These are phyloP conservation scores for Gymnarchus niloticus DNA, from an alignment of 2,113 vertebrate genomes.

Conservation along the genomic window DNA sequence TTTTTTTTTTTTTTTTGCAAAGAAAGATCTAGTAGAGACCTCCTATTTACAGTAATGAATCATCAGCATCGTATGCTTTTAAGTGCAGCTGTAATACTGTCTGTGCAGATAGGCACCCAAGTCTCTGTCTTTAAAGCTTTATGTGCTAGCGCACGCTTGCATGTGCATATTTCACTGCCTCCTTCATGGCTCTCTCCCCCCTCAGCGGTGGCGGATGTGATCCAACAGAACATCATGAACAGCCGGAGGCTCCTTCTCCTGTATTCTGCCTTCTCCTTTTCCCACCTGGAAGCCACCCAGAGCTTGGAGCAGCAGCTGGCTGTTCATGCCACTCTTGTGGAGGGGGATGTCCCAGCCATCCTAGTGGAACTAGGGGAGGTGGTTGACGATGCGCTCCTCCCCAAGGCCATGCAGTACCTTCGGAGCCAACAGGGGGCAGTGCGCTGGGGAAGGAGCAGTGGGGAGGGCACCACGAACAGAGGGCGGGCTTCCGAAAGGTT, in stretches of 20 bases:
- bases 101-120: not conserved
- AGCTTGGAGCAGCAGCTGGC: conserved; percentile 64
- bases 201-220: conserved; percentile 66
- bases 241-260: conserved; percentile 77
- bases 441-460: conserved; percentile 64
- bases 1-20: not conserved
- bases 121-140: not conserved
- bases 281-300: conserved; percentile 42
- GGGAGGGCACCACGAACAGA: not conserved
- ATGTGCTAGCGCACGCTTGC: not conserved
- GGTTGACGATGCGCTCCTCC: conserved; percentile 57
- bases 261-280: conserved; percentile 54
- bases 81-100: not conserved
- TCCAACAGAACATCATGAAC: conserved; percentile 67
- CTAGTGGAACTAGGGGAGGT: conserved; percentile 76
- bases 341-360: conserved; percentile 68
- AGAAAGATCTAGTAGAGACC: not conserved
- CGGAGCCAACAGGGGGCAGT: conserved; percentile 73
- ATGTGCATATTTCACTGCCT: too few relatives aligned
- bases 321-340: conserved; percentile 69
- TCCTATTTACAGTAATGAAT: not conserved
- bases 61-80: not conserved
- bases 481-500: conserved; percentile 55
- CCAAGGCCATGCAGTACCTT: conserved; percentile 74
- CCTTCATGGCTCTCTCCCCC: conserved; percentile 3